Percentiles rank a stretch among this genome's conserved stretches.
phyloP scores from a whole-genome alignment of 1,140 invertebrate species.

The Orius insidiosus region DNA sequence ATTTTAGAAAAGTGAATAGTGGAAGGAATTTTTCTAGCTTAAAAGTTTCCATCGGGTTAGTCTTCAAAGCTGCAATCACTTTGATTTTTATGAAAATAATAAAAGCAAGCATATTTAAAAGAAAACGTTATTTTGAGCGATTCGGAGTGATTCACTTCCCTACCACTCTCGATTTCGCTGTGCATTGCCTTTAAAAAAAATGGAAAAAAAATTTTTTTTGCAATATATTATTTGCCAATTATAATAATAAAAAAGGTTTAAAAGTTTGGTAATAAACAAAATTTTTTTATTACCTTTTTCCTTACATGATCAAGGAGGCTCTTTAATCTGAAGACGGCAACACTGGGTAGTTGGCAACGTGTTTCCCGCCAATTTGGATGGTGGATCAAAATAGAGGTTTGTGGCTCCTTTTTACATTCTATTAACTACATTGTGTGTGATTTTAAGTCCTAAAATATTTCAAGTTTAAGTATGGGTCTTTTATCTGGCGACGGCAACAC shows the following conservation, averaged over 20 bases:
- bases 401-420: no score
- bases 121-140: constrained; percentile 13
- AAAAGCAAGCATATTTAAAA: constrained; percentile 18
- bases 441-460: no score
- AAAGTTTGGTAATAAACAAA: constrained; percentile 19
- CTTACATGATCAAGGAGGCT: no score
- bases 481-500: no score
- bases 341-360: no score
- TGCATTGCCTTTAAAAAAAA: constrained; percentile 15
- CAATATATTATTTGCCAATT: constrained; percentile 22
- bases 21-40: constrained; percentile 18
- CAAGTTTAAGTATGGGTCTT: no score
- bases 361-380: no score
- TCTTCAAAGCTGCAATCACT: constrained; percentile 16
- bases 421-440: no score
- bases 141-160: constrained; percentile 14
- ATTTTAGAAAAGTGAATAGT: constrained; percentile 6
- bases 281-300: not conserved
- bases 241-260: constrained; percentile 19
- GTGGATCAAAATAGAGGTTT: no score
- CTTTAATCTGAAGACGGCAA: no score
- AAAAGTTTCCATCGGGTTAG: constrained; percentile 17
- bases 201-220: constrained; percentile 16
- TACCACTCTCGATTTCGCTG: constrained; percentile 14
- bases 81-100: constrained; percentile 17